phyloP scores from a whole-genome alignment of 2,888 invertebrate species.

The Apodemia duryi region DNA sequence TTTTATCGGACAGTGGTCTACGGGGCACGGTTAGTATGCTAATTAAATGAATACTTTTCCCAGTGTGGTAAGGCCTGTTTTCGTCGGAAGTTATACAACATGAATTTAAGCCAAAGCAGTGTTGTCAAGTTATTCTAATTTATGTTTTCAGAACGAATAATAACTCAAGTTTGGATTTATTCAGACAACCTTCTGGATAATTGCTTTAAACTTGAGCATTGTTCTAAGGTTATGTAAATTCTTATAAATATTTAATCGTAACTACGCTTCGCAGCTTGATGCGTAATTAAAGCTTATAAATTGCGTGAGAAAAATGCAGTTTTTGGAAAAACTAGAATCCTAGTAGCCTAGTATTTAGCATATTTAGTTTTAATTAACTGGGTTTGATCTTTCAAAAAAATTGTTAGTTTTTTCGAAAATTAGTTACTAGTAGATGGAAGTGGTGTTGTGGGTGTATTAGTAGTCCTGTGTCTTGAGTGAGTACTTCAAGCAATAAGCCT shows the following conservation, averaged over 20 bases:
- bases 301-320: too few species aligned
- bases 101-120: conserved; percentile 1
- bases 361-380: too few species aligned
- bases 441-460: too few species aligned
- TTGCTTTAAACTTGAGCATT: conserved; percentile 8
- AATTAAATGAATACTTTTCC: neutral
- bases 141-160: conserved; percentile 11
- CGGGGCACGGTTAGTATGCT: neutral
- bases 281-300: too few species aligned
- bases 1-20: neutral
- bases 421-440: too few species aligned
- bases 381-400: too few species aligned
- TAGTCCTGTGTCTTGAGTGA: too few species aligned
- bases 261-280: neutral
- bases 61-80: neutral
- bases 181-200: conserved; percentile 10
- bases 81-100: neutral
- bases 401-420: too few species aligned
- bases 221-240: conserved; percentile 11
- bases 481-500: too few species aligned
- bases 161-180: conserved; percentile 7
- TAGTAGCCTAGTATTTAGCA: too few species aligned
- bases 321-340: too few species aligned
- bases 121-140: conserved; percentile 11
- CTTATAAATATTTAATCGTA: conserved; percentile 3